A percentile compares a stretch with the other conserved stretches of the same genome.
phyloP scores from a whole-genome alignment of 2,888 invertebrate genomes.

The Mechanitis messenoides region DNA sequence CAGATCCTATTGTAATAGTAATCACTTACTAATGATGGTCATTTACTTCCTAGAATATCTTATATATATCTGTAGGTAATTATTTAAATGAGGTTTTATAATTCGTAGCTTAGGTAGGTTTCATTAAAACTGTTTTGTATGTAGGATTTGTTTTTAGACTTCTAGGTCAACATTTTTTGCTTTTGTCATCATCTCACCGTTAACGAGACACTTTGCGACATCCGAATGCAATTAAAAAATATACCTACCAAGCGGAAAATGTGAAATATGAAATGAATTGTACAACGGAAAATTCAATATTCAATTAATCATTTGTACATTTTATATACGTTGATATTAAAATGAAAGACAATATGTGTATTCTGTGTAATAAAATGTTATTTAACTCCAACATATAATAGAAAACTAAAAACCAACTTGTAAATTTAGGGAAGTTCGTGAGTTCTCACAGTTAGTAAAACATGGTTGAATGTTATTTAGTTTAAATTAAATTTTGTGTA shows the following conservation, averaged over 20 bases:
- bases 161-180: slow-evolving; percentile 26
- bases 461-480: not conserved
- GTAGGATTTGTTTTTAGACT: slow-evolving; percentile 28
- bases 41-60: no score
- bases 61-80: not conserved
- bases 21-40: no score
- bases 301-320: not conserved
- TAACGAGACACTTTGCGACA: slow-evolving; percentile 26
- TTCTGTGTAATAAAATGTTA: not conserved
- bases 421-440: not conserved
- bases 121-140: slow-evolving; percentile 15
- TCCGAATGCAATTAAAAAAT: slow-evolving; percentile 20
- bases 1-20: no score
- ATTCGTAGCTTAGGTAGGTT: slow-evolving; percentile 1
- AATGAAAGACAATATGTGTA: not conserved
- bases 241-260: slow-evolving; percentile 1
- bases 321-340: not conserved
- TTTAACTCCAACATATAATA: not conserved
- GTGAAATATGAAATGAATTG: slow-evolving; percentile 2
- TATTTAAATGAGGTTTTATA: not conserved
- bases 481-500: slow-evolving; percentile 9
- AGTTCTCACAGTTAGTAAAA: slow-evolving; percentile 2
- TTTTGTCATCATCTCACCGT: slow-evolving; percentile 26
- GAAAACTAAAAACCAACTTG: not conserved
- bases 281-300: not conserved